These are phyloP conservation scores for Ellobius talpinus DNA, from an alignment of 2,113 vertebrate genomes.

Conservation along the genomic window DNA sequence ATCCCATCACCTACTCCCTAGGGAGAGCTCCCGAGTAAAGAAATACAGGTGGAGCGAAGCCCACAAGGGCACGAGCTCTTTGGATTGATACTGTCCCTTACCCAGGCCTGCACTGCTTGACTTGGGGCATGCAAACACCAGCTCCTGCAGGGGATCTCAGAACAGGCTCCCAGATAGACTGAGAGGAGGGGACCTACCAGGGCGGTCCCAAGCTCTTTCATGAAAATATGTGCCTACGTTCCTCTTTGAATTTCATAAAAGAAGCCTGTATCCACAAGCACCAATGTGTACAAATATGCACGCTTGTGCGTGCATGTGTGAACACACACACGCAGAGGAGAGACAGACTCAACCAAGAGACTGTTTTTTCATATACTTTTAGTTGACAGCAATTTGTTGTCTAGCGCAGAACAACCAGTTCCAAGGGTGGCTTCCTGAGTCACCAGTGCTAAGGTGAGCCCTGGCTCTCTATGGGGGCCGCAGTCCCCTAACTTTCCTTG, in stretches of 20 bases:
- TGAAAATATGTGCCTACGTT: neutral
- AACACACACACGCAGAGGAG: neutral
- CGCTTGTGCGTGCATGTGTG: too few relatives aligned
- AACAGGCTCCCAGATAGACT: neutral
- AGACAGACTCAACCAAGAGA: neutral
- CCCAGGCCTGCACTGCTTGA: neutral
- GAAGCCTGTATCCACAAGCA: neutral
- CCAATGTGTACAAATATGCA: neutral
- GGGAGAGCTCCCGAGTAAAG: accelerated
- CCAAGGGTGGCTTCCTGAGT: neutral
- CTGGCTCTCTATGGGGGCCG: neutral
- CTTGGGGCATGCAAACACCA: neutral
- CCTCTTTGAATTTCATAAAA: conserved; percentile 18
- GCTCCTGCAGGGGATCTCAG: neutral
- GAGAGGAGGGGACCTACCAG: neutral
- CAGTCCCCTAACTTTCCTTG: neutral
- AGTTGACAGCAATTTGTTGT: neutral
- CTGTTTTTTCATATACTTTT: neutral
- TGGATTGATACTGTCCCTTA: neutral
- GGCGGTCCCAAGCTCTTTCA: neutral
- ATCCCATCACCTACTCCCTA: neutral
- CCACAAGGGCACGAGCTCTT: neutral
- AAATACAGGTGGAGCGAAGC: conserved; percentile 7
- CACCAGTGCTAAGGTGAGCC: neutral
- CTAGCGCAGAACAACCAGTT: neutral